Conservation (phyloP, 2,797 vertebrate genomes). For the Silurus aristotelis region DNA sequence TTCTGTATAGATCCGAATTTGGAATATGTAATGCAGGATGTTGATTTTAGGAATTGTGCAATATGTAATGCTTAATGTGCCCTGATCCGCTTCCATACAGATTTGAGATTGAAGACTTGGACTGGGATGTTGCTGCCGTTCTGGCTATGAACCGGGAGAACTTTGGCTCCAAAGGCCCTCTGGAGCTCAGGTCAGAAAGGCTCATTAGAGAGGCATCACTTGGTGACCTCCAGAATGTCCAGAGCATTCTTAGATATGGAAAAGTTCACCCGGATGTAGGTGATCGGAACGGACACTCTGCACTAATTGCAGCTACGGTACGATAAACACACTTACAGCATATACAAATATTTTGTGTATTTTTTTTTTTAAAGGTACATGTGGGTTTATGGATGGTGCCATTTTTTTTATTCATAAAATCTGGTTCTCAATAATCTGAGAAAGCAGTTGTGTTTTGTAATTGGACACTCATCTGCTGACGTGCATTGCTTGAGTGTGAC, state of each 20-base stretch:
- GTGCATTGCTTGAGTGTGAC: neutral
- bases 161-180: conserved; percentile 75
- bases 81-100: conserved; percentile 51
- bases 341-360: neutral
- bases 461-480: neutral
- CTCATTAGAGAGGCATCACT: conserved; percentile 72
- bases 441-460: neutral
- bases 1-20: neutral
- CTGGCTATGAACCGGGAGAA: conserved; percentile 66
- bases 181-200: conserved; percentile 73
- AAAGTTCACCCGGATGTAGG: conserved; percentile 77
- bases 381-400: neutral
- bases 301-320: conserved; percentile 83
- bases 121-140: conserved; percentile 74
- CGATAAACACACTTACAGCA: conserved; percentile 35
- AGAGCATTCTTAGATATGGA: conserved; percentile 63
- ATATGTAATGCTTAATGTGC: neutral
- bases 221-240: conserved; percentile 70
- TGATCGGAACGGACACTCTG: conserved; percentile 76
- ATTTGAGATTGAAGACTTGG: conserved; percentile 50
- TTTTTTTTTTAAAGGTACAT: neutral
- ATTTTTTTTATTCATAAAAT: neutral
- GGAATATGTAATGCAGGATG: neutral
- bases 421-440: neutral
- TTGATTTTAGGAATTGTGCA: neutral